phyloP scores from a whole-genome alignment of 1,140 invertebrate species.

The Solen grandis region DNA sequence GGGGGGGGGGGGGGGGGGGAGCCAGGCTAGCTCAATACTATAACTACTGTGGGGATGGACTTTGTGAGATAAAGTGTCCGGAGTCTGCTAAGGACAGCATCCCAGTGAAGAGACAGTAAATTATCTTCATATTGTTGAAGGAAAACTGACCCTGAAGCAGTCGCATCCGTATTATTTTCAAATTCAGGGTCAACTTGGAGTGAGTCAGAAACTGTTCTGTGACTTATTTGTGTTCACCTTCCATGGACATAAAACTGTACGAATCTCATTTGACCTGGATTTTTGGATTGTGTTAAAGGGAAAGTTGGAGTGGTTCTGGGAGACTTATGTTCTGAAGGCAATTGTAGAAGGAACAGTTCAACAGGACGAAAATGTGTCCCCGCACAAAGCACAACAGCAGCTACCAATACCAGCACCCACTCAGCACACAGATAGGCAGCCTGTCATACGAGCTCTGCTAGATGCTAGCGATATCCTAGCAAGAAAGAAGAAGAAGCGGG shows the following conservation, averaged over 20 bases:
- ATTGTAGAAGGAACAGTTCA: neutral
- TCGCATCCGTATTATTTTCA: no score
- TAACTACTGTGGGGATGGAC: no score
- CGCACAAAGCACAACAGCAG: neutral
- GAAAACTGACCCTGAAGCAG: neutral
- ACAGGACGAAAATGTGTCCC: neutral
- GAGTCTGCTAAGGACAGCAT: neutral
- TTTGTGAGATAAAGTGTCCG: conserved; percentile 3
- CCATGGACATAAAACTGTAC: neutral
- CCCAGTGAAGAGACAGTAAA: neutral
- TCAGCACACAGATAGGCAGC: no score
- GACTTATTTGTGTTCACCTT: conserved; percentile 22
- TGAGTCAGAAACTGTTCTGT: neutral
- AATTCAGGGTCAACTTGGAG: conserved; percentile 3
- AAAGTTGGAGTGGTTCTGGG: neutral
- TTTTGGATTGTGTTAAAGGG: neutral
- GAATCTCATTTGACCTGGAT: neutral
- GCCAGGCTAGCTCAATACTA: no score
- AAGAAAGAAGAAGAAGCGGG: neutral
- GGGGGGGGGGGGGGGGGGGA: no score
- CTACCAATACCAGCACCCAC: no score
- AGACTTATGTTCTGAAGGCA: neutral
- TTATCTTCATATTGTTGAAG: neutral
- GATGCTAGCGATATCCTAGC: no score
- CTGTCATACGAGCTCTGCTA: no score